Conservation (phyloP, 2,888 invertebrate species). For the Chalcosyrphus nemorum region DNA sequence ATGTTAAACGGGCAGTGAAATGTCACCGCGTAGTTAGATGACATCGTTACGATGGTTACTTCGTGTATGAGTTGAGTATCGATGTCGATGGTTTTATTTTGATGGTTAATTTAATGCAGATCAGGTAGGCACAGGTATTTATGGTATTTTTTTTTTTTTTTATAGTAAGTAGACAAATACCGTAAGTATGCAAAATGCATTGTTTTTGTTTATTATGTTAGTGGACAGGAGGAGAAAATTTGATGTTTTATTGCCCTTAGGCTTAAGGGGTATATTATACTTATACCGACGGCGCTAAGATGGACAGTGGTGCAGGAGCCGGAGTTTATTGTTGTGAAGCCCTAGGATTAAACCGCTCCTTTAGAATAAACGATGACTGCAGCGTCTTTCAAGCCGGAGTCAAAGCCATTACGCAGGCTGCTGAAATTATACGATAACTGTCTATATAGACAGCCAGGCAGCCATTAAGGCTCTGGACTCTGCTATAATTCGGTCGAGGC, state of each 20-base stretch:
- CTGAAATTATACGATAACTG: too few species aligned
- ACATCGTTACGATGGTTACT: slow-evolving; percentile 7
- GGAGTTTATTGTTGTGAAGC: too few species aligned
- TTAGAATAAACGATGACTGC: too few species aligned
- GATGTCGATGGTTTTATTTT: slow-evolving; percentile 29
- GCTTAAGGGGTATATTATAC: too few species aligned
- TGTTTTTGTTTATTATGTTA: background rate
- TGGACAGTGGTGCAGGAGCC: too few species aligned
- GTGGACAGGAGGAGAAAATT: background rate
- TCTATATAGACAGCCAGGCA: too few species aligned
- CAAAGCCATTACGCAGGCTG: too few species aligned
- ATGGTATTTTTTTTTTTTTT: slow-evolving; percentile 48
- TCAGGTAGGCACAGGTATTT: slow-evolving; percentile 55
- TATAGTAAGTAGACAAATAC: background rate
- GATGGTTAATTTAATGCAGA: slow-evolving; percentile 66
- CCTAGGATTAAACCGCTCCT: too few species aligned
- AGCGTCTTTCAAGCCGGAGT: too few species aligned
- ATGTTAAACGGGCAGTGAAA: slow-evolving; percentile 66
- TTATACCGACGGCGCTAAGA: too few species aligned
- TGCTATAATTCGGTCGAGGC: too few species aligned
- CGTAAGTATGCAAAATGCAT: background rate
- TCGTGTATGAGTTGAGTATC: slow-evolving; percentile 18
- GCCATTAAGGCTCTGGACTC: too few species aligned
- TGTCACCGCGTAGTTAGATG: slow-evolving; percentile 54
- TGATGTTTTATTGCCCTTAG: background rate